Conservation (phyloP, 1,140 invertebrate species). For the Drosophila carrolli region DNA sequence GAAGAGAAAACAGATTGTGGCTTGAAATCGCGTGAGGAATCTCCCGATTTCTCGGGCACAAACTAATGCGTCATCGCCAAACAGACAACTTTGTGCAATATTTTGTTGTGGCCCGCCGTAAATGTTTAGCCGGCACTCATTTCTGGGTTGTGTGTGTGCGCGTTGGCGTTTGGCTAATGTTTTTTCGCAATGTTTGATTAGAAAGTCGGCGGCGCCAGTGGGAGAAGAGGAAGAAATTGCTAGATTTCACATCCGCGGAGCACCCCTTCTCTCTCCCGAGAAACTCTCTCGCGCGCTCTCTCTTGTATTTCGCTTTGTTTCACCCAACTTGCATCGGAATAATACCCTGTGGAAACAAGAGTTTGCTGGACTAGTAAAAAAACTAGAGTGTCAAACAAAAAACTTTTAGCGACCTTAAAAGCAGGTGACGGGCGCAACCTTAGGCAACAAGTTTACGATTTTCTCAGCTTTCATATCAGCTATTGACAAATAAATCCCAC, state of each 20-base stretch:
- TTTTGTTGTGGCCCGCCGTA: slow-evolving; percentile 44
- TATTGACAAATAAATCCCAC: background rate
- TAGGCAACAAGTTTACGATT: background rate
- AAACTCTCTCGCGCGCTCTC: slow-evolving; percentile 21
- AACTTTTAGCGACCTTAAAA: background rate
- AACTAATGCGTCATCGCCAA: slow-evolving; percentile 74
- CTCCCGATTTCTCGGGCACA: slow-evolving; percentile 47
- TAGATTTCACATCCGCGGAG: slow-evolving; percentile 45
- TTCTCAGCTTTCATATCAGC: background rate
- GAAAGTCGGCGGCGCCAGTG: slow-evolving; percentile 61
- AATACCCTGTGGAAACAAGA: slow-evolving; percentile 8
- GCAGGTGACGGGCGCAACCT: background rate
- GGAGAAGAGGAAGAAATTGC: slow-evolving; percentile 24
- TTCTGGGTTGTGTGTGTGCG: slow-evolving; percentile 17
- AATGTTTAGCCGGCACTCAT: slow-evolving; percentile 58
- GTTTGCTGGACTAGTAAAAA: background rate
- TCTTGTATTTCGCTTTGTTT: slow-evolving; percentile 39
- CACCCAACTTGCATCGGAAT: slow-evolving; percentile 32
- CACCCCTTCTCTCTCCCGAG: slow-evolving; percentile 6
- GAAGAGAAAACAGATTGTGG: background rate
- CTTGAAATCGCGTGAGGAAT: slow-evolving; percentile 12
- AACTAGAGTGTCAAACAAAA: too few relatives aligned
- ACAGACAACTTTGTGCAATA: slow-evolving; percentile 39
- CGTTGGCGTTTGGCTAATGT: slow-evolving; percentile 25
- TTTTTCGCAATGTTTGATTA: slow-evolving; percentile 68